Evolutionary conservation across 2,888 invertebrate species (phyloP), one percentile per base, ranked within the genome.

Genomic region (Cosmopolites sordidus): DNA sequence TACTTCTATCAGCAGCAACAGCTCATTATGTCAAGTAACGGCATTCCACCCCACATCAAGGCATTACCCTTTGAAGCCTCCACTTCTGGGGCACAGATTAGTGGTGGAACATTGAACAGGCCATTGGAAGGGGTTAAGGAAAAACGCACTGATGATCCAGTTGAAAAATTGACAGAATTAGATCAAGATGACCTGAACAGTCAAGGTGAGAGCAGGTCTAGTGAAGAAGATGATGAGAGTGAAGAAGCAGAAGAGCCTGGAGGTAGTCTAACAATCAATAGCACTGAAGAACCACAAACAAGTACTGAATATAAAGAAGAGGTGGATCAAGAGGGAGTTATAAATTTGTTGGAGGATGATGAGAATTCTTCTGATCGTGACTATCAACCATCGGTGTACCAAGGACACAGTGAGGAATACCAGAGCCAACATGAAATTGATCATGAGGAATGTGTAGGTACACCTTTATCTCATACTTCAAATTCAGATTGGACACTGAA

Each of bases 1-100:
- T 79, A 78, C 52, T 69, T 79, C 65, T 78, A 78, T 63, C 79
- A 79, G 59, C 79, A 79, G 56, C 79, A 79, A 62, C 78, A 78
- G 33, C 73, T 79, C 33, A 77, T 79, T 66, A 75, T 79, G 66
- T 76, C 79, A 14, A 75, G 76, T 1, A 68, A 68, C 51, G 72
- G 74, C 14, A 63, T 75, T 41, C 64, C 76, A 39, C 70, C 74
- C 33, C 69, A 72, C 16, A 59, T 68, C 40, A 62, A 65, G 17
- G 65, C 66, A 29, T 58, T 67, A 39, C 66, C 68, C n/a, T 67
- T 68, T 49, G 68, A 68, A 30, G 59, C 52, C 61, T 33, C 33
- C n/a, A 16, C 51, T 12, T 33, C 22, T 22, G 14, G 12, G 37
- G 4, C 15, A 14, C 40, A 15, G 11, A 4, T 14, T 5, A n/a